Conservation (phyloP, 2,888 invertebrate genomes). For the Drosophila algonquin region DNA sequence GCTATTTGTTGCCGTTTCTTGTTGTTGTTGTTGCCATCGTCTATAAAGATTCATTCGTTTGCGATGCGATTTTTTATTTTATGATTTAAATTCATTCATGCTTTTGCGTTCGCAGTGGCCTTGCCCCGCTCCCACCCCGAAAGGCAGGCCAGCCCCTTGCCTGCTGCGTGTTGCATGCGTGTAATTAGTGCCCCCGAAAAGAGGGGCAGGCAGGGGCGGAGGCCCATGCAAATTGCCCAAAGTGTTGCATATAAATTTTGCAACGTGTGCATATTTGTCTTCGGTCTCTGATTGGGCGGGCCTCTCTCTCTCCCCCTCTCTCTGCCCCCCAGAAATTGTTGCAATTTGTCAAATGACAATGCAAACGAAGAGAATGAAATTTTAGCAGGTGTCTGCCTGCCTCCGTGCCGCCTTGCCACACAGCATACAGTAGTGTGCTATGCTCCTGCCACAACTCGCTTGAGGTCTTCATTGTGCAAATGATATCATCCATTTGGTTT, state of each 20-base stretch:
- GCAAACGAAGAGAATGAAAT: conserved; percentile 4
- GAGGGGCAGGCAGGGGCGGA: conserved; percentile 4
- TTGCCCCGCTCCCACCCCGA: conserved; percentile 11
- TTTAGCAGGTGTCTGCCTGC: conserved; percentile 7
- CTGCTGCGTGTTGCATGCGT: conserved; percentile 49
- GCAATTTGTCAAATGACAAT: conserved; percentile 42
- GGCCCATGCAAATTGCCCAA: conserved; percentile 59
- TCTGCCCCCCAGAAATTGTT: conserved; percentile 8
- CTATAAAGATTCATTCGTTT: conserved; percentile 27
- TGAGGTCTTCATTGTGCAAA: neutral
- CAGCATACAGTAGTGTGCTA: neutral
- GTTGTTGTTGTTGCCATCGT: conserved; percentile 10
- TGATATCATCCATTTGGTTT: conserved; percentile 15
- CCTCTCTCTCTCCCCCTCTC: neutral
- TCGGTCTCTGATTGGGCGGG: conserved; percentile 50
- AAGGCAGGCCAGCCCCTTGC: conserved; percentile 24
- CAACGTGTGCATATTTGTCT: conserved; percentile 68
- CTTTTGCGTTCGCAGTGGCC: conserved; percentile 28
- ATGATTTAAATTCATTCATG: conserved; percentile 56
- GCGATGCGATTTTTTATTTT: conserved; percentile 21
- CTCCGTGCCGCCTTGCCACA: neutral
- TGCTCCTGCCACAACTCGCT: too few relatives aligned
- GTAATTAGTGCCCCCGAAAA: conserved; percentile 56
- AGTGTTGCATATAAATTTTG: conserved; percentile 66
- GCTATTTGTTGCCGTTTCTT: neutral